Evolutionary conservation across 2,888 invertebrate species (phyloP).

Genomic region (Xylocampa areola): DNA sequence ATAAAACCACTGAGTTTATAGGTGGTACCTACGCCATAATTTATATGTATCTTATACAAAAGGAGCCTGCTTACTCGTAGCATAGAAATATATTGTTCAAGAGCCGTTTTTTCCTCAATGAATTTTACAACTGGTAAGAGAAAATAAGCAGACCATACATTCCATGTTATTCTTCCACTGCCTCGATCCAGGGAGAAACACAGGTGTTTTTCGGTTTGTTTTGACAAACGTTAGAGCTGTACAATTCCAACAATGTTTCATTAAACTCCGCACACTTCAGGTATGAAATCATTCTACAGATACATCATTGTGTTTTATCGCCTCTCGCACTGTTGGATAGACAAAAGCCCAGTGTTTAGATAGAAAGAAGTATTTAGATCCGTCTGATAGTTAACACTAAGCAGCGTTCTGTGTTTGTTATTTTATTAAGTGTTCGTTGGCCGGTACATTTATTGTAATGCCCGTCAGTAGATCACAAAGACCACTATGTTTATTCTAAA

Average conservation of each 20-base stretch:
- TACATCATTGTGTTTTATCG: slow-evolving; percentile 69
- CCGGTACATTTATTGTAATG: slow-evolving; percentile 84
- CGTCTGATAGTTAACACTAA: slow-evolving; percentile 74
- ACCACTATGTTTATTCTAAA: slow-evolving; percentile 73
- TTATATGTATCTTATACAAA: slow-evolving; percentile 44
- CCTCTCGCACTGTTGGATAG: slow-evolving; percentile 75
- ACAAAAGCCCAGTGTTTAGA: slow-evolving; percentile 84
- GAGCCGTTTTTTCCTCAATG: slow-evolving; percentile 45
- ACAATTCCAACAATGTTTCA: slow-evolving; percentile 55
- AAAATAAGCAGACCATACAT: slow-evolving; percentile 54
- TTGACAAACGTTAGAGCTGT: slow-evolving; percentile 50
- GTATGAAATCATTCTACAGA: slow-evolving; percentile 58
- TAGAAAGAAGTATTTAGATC: slow-evolving; percentile 81
- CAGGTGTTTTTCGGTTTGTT: slow-evolving; percentile 53
- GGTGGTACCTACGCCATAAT: slow-evolving; percentile 21
- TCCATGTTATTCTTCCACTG: slow-evolving; percentile 40
- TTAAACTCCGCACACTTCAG: slow-evolving; percentile 26
- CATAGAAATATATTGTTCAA: slow-evolving; percentile 32
- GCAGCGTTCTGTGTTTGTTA: slow-evolving; percentile 82
- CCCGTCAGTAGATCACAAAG: slow-evolving; percentile 79
- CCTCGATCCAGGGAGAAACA: slow-evolving; percentile 12
- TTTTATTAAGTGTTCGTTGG: slow-evolving; percentile 82
- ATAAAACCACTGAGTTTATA: slow-evolving; percentile 42
- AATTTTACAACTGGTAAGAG: slow-evolving; percentile 46
- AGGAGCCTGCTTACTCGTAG: slow-evolving; percentile 27